phyloP scores from a whole-genome alignment of 2,113 vertebrate species.

The Nothobranchius furzeri region DNA sequence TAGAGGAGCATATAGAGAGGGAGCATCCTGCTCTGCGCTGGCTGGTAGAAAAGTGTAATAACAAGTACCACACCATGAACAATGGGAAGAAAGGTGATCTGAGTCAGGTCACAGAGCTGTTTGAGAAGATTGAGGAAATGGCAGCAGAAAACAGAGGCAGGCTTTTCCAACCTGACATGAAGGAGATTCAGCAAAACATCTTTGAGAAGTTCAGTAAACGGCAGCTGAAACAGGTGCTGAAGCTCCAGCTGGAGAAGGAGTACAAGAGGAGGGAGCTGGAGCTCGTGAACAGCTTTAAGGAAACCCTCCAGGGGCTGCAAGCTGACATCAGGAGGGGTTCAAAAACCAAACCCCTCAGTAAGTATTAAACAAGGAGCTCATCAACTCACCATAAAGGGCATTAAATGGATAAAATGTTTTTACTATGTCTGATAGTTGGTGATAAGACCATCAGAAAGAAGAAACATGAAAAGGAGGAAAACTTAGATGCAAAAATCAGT shows the following conservation, averaged over 20 bases:
- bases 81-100: conserved; percentile 25
- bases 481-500: conserved; percentile 2
- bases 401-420: neutral
- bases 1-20: conserved; percentile 61
- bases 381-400: neutral
- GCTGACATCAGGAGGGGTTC: neutral
- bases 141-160: conserved; percentile 23
- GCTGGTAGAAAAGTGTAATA: conserved; percentile 60
- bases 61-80: conserved; percentile 58
- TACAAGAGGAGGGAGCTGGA: conserved; percentile 36
- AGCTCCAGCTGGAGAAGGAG: conserved; percentile 2
- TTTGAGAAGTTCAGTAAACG: conserved; percentile 22
- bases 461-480: conserved; percentile 29
- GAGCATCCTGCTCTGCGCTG: conserved; percentile 25
- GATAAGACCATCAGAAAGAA: neutral
- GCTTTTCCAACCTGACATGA: conserved; percentile 40
- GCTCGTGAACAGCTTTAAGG: conserved; percentile 21
- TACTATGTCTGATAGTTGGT: conserved; percentile 3
- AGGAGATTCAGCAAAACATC: conserved; percentile 6
- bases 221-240: conserved; percentile 33
- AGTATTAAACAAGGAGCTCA: conserved; percentile 15
- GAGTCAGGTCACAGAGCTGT: conserved; percentile 49
- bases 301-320: conserved; percentile 30
- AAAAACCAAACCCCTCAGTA: conserved; percentile 16
- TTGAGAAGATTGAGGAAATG: conserved; percentile 63